Base-by-base conservation (phyloP, 2,113 vertebrate species). In the Brienomyrus brachyistius region DNA sequence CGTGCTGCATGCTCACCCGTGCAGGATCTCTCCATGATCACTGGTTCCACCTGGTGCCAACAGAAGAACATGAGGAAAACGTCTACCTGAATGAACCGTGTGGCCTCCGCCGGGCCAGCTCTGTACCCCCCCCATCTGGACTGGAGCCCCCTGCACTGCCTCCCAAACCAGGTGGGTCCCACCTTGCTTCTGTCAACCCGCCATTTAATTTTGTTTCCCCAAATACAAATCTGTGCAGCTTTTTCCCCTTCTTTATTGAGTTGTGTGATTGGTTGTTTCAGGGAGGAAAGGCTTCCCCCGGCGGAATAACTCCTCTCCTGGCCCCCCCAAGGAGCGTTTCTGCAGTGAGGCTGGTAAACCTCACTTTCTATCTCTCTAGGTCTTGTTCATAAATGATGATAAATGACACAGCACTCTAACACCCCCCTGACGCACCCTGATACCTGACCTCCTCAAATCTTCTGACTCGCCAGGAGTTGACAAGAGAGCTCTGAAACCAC, bases 31-130 rank as follows among this genome's bases (percentile, higher is more conserved):
- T 82, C 70, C 48, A 23, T 27, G 66, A 51, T 13, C 88, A 82
- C 1, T 21, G 40, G 13, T 19, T 74, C 70, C 40, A 47, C 88
- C 27, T 48, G 31, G 50, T 5, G 15, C 35, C 50, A 8, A 8
- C 31, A 19, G 19, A n/a, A 43, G 88, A 80, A 3, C n/a, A 66
- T 10, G 66, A 89, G 6, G 88, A 89, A 2, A 89, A 70, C 50
- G 19, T 89, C 50, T 89, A 89, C 74, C 88, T 89, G 48, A 89
- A 89, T 17, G 88, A 89, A 17, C 88, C 88, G 48, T 48, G 70
- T 11, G 74, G 19, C 3, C 27, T 23, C 50, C 70, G 6, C 19
- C 48, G 66, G 51, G 74, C 27, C n/a, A 31, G 45, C 74, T 50
- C 59, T 21, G 74, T 80, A n/a, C 88, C 66, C 0, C 88, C 45